Base-by-base conservation (phyloP, 2,113 vertebrate species). In the Typhlomys cinereus region DNA sequence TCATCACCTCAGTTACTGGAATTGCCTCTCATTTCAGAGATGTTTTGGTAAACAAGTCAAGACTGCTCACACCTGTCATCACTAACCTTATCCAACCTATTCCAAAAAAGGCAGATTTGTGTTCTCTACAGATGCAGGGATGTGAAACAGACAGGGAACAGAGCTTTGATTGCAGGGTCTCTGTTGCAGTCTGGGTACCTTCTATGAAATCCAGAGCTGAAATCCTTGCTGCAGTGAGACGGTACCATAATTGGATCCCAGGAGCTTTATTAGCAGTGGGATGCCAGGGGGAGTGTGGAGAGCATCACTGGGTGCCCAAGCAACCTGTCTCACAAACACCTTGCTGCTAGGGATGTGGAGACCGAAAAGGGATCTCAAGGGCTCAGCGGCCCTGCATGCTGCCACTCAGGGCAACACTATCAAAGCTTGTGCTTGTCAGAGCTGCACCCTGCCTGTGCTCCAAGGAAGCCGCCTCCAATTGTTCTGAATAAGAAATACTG, bases 231-330 rank as follows among this genome's bases (percentile, higher is more conserved):
- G 54, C 44, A 76, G 85, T 54, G 83, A 21, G 36, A 84, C 67
- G 54, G 81, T 23, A 39, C 29, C 57, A 4, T 96, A 96, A 96
- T 96, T 96, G 80, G 91, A 75, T 96, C 95, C 95, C 96, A 52
- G 62, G 94, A 70, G 94, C 59, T 93, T 93, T 93, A 84, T 95
- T 95, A 93, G 54, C 74, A 75, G 50, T 36, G 89, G 86, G 75
- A 94, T 1, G 1, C 29, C 59, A 39, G 69, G 67, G 31, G 94
- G 67, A 25, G n/a, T n/a, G n/a, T n/a, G 21, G 39, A 71, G 75
- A 31, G 18, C 4, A 62, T 83, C 25, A 31, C 46, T 41, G 9
- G 82, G 89, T 78, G 80, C 62, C 91, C 69, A 50, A 93, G 94
- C 95, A 96, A 96, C 83, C 1, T 31, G 61, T 69, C 41, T 87